phyloP scores from a whole-genome alignment of 64 coral and sea anemone genomes.

The Dendronephthya gigantea region DNA sequence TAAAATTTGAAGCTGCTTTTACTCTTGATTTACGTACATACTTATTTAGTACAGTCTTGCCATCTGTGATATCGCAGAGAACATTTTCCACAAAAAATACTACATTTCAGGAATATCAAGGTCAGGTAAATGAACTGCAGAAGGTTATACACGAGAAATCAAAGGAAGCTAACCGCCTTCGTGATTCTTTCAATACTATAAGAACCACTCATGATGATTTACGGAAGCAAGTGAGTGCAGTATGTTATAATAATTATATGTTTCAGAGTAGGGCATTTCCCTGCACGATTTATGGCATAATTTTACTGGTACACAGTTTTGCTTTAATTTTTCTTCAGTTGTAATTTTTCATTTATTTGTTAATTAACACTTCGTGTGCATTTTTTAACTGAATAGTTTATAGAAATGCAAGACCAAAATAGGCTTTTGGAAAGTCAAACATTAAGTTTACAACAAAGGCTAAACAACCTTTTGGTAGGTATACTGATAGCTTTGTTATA shows the following conservation, averaged over 20 bases:
- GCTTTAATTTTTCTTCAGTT: background rate
- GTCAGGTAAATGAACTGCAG: constrained; percentile 48
- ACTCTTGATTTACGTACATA: too few relatives aligned
- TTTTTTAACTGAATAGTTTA: constrained; percentile 44
- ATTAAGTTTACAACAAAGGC: constrained; percentile 79
- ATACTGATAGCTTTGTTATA: background rate
- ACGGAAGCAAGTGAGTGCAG: constrained; percentile 60
- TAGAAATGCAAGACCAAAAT: constrained; percentile 79
- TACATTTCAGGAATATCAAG: constrained; percentile 60
- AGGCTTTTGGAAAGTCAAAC: constrained; percentile 71
- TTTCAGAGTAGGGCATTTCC: too few relatives aligned
- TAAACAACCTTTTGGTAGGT: constrained; percentile 73
- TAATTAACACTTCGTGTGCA: background rate
- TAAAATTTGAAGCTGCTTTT: too few relatives aligned
- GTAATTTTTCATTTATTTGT: background rate
- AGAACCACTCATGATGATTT: constrained; percentile 81
- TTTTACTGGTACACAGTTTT: too few relatives aligned
- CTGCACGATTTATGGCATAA: too few relatives aligned
- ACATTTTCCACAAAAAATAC: background rate
- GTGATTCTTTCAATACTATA: constrained; percentile 88
- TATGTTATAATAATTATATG: background rate
- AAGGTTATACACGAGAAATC: constrained; percentile 68
- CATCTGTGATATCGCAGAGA: too few relatives aligned
- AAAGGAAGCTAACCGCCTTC: constrained; percentile 68
- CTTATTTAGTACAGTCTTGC: too few relatives aligned